phyloP scores from a whole-genome alignment of 2,113 vertebrate genomes.

The Dinomys branickii region DNA sequence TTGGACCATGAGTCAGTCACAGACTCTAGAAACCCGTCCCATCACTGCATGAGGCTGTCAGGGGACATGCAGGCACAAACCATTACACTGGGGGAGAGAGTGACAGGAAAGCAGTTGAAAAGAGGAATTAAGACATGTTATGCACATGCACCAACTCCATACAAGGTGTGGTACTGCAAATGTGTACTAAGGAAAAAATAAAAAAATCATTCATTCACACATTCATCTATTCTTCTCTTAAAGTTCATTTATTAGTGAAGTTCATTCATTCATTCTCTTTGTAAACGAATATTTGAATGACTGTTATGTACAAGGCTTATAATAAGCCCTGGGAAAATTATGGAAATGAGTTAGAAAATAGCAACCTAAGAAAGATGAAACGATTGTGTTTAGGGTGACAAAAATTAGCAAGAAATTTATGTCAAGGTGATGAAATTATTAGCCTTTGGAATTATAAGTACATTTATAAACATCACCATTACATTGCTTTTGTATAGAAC shows the following conservation, averaged over 20 bases:
- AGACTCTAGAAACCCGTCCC: no score
- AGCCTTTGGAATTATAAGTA: conserved; percentile 2
- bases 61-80: no score
- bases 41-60: no score
- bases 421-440: not conserved
- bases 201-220: not conserved
- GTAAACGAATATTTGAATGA: conserved; percentile 2
- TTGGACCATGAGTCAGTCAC: no score
- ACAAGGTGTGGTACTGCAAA: not conserved
- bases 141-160: not conserved
- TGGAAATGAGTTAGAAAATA: conserved; percentile 9
- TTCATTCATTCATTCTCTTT: not conserved
- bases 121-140: not conserved
- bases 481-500: not conserved
- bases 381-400: not conserved
- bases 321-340: not conserved
- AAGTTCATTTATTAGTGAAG: not conserved
- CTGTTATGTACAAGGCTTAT: not conserved
- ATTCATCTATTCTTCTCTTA: not conserved
- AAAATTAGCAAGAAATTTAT: not conserved
- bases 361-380: not conserved
- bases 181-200: not conserved
- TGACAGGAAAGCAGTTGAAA: not conserved
- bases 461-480: not conserved
- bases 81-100: not conserved